These are phyloP conservation scores for Harpagoxenus sublaevis DNA, from an alignment of 2,888 invertebrate species.

Conservation along the genomic window DNA sequence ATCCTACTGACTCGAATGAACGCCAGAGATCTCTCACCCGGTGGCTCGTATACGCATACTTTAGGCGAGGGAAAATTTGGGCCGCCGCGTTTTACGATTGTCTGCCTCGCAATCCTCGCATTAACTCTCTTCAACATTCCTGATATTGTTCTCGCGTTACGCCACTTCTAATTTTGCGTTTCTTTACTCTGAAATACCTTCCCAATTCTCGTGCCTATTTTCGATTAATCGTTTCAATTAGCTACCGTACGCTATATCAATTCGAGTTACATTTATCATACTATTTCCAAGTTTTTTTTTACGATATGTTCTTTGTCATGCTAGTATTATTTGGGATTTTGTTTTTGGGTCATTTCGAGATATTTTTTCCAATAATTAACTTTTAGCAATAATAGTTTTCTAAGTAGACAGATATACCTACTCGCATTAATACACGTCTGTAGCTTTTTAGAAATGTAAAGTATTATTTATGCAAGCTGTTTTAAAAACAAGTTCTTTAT, in stretches of 20 bases:
- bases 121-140: not conserved
- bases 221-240: not conserved
- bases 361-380: not conserved
- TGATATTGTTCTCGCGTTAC: not conserved
- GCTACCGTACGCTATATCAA: not conserved
- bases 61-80: slow-evolving; percentile 12
- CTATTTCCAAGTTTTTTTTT: not conserved
- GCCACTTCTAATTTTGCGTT: not conserved
- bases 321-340: not conserved
- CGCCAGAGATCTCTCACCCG: not conserved
- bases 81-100: slow-evolving; percentile 26
- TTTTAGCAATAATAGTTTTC: not conserved
- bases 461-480: not conserved
- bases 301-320: not conserved
- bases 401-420: not conserved
- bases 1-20: slow-evolving; percentile 17
- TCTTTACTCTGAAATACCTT: not conserved
- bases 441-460: not conserved
- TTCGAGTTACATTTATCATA: not conserved
- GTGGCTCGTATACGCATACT: not conserved
- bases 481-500: not conserved
- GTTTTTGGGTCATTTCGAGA: not conserved
- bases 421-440: not conserved
- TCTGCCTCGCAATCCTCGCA: not conserved
- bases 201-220: not conserved